Base-by-base conservation (phyloP, 2,113 vertebrate genomes). In the Shinisaurus crocodilurus region DNA sequence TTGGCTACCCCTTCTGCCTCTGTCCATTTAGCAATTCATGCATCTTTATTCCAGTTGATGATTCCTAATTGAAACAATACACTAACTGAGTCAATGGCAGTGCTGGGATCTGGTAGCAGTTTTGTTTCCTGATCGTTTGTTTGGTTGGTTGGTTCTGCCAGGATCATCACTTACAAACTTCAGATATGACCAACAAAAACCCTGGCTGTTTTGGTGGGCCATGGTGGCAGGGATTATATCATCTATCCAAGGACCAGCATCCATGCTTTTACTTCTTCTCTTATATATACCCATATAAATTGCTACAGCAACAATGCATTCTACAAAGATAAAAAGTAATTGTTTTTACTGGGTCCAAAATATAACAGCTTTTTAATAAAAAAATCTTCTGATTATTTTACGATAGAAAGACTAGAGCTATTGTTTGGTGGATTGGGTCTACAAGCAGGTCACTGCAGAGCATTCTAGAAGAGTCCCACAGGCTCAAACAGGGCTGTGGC, bases 261-360 rank as follows among this genome's bases (percentile, higher is more conserved):
- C 96, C 95, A 95, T 96, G 95, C 96, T 97, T 97, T 63, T 96
- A 96, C 96, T 94, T 93, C 94, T 95, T 92, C 96, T 96, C 95
- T 97, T 97, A 57, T 57, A 18, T 2, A 96, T 95, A 96, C 93
- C 95, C 96, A 93, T 94, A 97, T 96, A 96, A 96, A 86, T 96
- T 69, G 95, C 95, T 93, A 93, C 96, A 95, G 93, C 92, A 91
- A 91, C 92, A 92, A 95, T 94, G 83, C 69, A 92, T 95, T 96
- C 76, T 10, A 91, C 82, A 85, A 93, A 93, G 76, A 95, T 97
- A 96, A 97, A 72, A 92, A 92, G 89, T 1, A 86, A 92, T 93
- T 94, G 92, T 96, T 96, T 95, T 43, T 79, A 95, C 57, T 92
- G 84, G 94, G 93, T 89, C 95, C 25, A 94, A 83, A 96, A 94